phyloP scores from a whole-genome alignment of 2,113 vertebrate species.

The Plectropomus leopardus region DNA sequence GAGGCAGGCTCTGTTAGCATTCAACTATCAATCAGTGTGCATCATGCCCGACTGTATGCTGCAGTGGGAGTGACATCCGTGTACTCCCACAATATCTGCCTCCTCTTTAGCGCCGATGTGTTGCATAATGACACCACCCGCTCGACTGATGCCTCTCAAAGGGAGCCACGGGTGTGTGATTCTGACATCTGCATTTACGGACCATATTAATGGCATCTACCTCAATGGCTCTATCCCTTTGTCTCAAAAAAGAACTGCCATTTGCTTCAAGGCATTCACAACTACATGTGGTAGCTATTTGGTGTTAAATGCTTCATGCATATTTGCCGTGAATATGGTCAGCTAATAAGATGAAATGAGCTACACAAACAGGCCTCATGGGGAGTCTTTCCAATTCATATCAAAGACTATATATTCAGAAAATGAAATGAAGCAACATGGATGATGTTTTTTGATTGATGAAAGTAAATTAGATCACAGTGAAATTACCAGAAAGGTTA shows the following conservation, averaged over 20 bases:
- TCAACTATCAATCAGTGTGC: constrained; percentile 72
- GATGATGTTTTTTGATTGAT: constrained; percentile 44
- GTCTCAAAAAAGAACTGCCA: constrained; percentile 28
- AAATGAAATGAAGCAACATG: constrained; percentile 48
- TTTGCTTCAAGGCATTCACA: constrained; percentile 28
- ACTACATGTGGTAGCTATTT: not conserved
- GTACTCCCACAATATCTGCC: constrained; percentile 57
- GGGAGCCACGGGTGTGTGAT: constrained; percentile 11
- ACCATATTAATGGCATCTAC: constrained; percentile 23
- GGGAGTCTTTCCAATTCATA: constrained; percentile 26
- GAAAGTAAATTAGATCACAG: constrained; percentile 56
- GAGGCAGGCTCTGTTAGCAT: constrained; percentile 46
- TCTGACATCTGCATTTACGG: constrained; percentile 38
- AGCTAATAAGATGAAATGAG: constrained; percentile 53
- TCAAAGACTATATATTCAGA: constrained; percentile 29
- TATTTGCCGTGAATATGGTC: constrained; percentile 24
- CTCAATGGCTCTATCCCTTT: constrained; percentile 22
- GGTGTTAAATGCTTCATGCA: constrained; percentile 11
- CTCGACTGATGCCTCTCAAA: constrained; percentile 55
- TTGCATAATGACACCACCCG: constrained; percentile 52
- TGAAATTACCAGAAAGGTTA: constrained; percentile 30
- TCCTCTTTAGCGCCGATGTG: constrained; percentile 42
- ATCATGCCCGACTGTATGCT: constrained; percentile 26
- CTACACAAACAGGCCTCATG: constrained; percentile 14
- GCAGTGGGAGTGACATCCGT: constrained; percentile 53